phyloP scores from a whole-genome alignment of 30 jellyfish, hydroid and myxozoan genomes.

The Aurelia sp. region DNA sequence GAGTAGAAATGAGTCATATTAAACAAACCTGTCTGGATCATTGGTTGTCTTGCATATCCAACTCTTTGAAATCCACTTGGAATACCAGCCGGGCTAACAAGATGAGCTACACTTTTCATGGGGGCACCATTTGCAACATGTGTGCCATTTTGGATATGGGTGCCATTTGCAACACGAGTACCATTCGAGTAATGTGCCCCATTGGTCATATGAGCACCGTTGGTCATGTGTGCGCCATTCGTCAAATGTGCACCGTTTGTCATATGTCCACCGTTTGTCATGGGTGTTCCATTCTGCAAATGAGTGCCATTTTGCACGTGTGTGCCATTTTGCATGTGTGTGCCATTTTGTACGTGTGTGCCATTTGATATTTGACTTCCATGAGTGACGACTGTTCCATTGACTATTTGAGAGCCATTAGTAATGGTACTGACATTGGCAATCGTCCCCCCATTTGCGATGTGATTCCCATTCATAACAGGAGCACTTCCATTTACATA shows the following conservation, averaged over 20 bases:
- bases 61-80: constrained; percentile 44
- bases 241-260: constrained; percentile 12
- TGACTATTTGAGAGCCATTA: not conserved
- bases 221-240: constrained; percentile 44
- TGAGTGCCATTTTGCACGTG: constrained; percentile 39
- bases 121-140: constrained; percentile 45
- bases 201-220: constrained; percentile 32
- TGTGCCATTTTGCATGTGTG: constrained; percentile 27
- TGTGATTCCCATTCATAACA: not conserved
- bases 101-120: constrained; percentile 36
- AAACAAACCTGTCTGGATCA: constrained; percentile 9
- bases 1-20: no score
- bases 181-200: constrained; percentile 32
- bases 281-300: constrained; percentile 23
- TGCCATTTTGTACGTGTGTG: constrained; percentile 32
- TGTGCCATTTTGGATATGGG: constrained; percentile 40
- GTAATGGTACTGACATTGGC: not conserved
- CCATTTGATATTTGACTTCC: constrained; percentile 26
- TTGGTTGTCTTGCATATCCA: constrained; percentile 24
- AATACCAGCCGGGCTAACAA: constrained; percentile 65
- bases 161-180: constrained; percentile 15
- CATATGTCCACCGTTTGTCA: constrained; percentile 24
- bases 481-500: not conserved
- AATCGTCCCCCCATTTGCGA: not conserved
- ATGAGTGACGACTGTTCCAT: not conserved